Conservation (phyloP, 2,888 invertebrate genomes). For the Chrysina gloriosa region DNA sequence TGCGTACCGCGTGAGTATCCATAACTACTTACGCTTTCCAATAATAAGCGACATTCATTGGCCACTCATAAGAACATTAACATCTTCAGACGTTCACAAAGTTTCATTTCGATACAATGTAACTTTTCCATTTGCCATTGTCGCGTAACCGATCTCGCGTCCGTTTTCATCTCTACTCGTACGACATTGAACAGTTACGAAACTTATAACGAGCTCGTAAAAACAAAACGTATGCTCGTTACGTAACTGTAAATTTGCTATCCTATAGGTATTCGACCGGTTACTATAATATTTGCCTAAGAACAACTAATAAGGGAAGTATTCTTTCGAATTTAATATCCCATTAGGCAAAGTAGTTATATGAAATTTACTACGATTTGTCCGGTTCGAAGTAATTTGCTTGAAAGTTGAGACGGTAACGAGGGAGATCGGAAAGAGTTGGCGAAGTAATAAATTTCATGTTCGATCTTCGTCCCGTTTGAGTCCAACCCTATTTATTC, state of each 20-base stretch:
- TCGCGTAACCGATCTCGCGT: not conserved
- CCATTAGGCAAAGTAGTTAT: too few relatives aligned
- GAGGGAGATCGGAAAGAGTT: too few relatives aligned
- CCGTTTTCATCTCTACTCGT: not conserved
- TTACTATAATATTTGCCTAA: not conserved
- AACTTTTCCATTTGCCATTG: not conserved
- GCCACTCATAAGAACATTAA: not conserved
- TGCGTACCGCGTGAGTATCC: too few relatives aligned
- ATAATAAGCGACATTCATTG: not conserved
- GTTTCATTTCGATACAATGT: constrained; percentile 6
- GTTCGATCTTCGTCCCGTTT: too few relatives aligned
- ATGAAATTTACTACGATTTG: too few relatives aligned
- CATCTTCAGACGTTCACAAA: not conserved
- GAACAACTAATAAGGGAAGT: not conserved
- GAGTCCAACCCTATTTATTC: too few relatives aligned
- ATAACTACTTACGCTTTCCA: not conserved
- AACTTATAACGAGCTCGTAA: not conserved
- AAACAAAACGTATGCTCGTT: not conserved
- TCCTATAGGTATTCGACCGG: not conserved
- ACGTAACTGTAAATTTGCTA: not conserved
- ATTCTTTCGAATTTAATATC: too few relatives aligned
- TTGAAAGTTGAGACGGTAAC: too few relatives aligned
- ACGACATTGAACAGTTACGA: not conserved
- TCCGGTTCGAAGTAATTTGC: too few relatives aligned
- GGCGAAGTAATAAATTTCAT: too few relatives aligned